Percentiles rank a stretch among this genome's conserved stretches.
Evolutionary conservation across 2,113 vertebrate genomes (phyloP).

Genomic region (Larimichthys crocea): DNA sequence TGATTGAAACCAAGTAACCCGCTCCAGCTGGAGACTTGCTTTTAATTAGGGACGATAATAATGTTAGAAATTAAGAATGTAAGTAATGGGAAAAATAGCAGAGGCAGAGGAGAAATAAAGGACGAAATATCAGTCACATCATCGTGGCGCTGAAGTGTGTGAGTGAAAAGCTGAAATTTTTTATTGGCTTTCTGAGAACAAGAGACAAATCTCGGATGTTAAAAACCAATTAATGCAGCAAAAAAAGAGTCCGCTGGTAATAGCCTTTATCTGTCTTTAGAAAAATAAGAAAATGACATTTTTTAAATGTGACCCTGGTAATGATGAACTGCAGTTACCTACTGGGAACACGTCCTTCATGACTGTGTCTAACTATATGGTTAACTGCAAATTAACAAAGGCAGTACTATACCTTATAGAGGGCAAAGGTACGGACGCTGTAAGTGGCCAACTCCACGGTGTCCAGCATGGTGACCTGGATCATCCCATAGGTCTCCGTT

Average conservation of each 20-base stretch:
- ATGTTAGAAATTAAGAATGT: constrained; percentile 40
- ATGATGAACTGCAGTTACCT: constrained; percentile 32
- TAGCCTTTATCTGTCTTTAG: constrained; percentile 47
- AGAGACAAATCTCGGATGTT: constrained; percentile 52
- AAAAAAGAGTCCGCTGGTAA: constrained; percentile 47
- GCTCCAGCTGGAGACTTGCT: constrained; percentile 34
- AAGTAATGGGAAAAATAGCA: constrained; percentile 36
- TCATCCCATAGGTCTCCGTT: constrained; percentile 94
- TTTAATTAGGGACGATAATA: constrained; percentile 63
- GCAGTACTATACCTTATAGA: constrained; percentile 89
- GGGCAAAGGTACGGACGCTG: constrained; percentile 92
- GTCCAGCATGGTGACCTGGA: constrained; percentile 94
- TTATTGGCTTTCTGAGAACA: constrained; percentile 39
- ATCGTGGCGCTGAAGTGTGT: constrained; percentile 28
- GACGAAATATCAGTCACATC: constrained; percentile 48
- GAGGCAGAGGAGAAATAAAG: constrained; percentile 47
- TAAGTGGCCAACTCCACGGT: constrained; percentile 95
- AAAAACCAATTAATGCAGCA: constrained; percentile 62
- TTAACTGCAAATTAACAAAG: constrained; percentile 36
- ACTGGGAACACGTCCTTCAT: constrained; percentile 22
- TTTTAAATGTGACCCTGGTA: constrained; percentile 39
- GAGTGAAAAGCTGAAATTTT: constrained; percentile 37
- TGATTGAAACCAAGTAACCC: constrained; percentile 54
- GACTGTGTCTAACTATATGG: neutral
- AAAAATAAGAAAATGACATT: constrained; percentile 56